Evolutionary conservation across 2,797 vertebrate genomes (phyloP), one percentile per base, ranked within the genome.

Genomic region (Arctocebus calabarensis): DNA sequence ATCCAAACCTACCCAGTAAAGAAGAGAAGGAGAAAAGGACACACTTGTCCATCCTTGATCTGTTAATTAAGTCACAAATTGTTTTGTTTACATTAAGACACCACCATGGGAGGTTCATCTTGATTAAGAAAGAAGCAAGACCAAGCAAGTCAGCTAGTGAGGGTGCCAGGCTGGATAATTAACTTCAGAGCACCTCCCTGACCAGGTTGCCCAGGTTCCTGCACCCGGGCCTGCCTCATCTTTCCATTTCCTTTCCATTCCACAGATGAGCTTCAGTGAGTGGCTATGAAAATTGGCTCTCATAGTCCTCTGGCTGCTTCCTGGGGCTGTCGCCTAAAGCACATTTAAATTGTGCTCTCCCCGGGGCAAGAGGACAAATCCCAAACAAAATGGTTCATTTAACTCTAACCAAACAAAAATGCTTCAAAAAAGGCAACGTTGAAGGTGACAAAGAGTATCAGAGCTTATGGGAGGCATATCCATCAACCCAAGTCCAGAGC

Each of bases 381-480:
- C 81, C 73, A 91, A 83, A 29, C 79, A 52, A 88, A 71, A 27
- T 57, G 68, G 90, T 55, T 96, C 75, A 55, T 84, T 84, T 62
- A 93, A 23, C 68, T 77, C 91, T 64, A 43, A 90, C 77, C 64
- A 97, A 96, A 97, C 66, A 84, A 71, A 59, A 81, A 95, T 95
- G 84, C 73, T 95, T 84, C 88, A 97, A 84, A 88, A 22, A 1
- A 88, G 14, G 2, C 34, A 85, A 64, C 82, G 68, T 55, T 0
- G 32, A 87, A 55, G 61, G 62, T 87, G n/a, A 78, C 10, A 43
- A 73, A 92, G 85, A 81, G 4, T 48, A 83, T 19, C 9, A 64
- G 14, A 64, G n/a, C 4, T 0, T 2, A 37, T 19, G 25, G 7
- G 3, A 45, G n/a, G 70, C n/a, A 6, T 77, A 78, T 84, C 59